Conservation (phyloP, 2,888 invertebrate genomes). For the Pachydiplax longipennis region DNA sequence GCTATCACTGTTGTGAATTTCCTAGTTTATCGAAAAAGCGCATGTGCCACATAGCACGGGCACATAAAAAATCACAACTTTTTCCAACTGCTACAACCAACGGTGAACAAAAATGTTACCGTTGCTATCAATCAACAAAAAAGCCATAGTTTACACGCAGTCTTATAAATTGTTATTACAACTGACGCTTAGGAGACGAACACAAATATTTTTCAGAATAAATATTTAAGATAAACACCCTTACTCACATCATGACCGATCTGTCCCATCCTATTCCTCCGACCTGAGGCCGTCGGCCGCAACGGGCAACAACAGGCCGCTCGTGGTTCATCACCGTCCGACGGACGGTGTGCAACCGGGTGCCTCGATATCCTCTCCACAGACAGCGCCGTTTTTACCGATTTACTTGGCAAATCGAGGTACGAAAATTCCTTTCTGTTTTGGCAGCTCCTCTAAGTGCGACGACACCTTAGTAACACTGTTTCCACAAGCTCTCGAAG, state of each 20-base stretch:
- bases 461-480: no score
- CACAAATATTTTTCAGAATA: no score
- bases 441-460: no score
- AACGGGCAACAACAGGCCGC: no score
- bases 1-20: no score
- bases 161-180: no score
- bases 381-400: conserved; percentile 30
- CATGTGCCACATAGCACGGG: no score
- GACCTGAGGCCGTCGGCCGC: background rate
- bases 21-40: no score
- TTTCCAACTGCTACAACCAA: background rate
- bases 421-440: background rate
- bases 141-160: no score
- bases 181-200: no score
- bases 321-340: conserved; percentile 32
- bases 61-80: background rate
- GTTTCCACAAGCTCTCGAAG: conserved; percentile 36
- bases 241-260: conserved; percentile 36
- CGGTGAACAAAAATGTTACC: background rate
- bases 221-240: no score
- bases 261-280: conserved; percentile 21
- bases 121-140: no score
- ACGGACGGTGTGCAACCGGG: conserved; percentile 16
- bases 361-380: conserved; percentile 38
- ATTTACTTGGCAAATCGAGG: background rate